Conservation (phyloP, 2,888 invertebrate genomes). For the Microctonus hyperodae region DNA sequence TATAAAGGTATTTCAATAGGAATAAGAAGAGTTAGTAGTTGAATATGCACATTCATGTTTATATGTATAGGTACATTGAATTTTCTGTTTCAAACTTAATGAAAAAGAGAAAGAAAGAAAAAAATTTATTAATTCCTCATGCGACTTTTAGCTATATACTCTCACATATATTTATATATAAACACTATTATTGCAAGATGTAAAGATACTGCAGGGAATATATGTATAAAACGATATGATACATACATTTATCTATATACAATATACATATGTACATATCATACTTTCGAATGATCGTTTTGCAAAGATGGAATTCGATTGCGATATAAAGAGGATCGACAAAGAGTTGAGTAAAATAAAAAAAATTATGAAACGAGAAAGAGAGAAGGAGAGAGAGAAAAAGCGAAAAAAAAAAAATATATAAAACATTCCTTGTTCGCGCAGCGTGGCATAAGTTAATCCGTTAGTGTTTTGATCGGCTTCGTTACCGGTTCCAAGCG, state of each 20-base stretch:
- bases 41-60: neutral
- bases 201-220: neutral
- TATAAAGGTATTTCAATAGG: too few species aligned
- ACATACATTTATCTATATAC: too few species aligned
- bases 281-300: neutral
- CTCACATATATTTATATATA: neutral
- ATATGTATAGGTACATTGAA: conserved; percentile 8
- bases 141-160: neutral
- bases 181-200: too few species aligned
- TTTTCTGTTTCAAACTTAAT: conserved; percentile 14
- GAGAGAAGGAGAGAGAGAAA: conserved; percentile 6
- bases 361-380: conserved; percentile 1
- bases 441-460: conserved; percentile 39
- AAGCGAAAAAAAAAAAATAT: neutral
- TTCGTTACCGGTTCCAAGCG: conserved; percentile 49
- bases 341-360: conserved; percentile 5
- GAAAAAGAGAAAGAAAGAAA: neutral
- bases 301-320: neutral
- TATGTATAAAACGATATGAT: neutral
- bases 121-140: neutral
- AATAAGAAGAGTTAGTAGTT: too few species aligned
- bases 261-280: too few species aligned
- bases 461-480: conserved; percentile 48
- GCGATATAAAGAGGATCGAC: neutral
- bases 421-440: conserved; percentile 30